A percentile compares a stretch with the other conserved stretches of the same genome.
phyloP scores from a whole-genome alignment of 2,888 invertebrate species.

The Spodoptera picta region DNA sequence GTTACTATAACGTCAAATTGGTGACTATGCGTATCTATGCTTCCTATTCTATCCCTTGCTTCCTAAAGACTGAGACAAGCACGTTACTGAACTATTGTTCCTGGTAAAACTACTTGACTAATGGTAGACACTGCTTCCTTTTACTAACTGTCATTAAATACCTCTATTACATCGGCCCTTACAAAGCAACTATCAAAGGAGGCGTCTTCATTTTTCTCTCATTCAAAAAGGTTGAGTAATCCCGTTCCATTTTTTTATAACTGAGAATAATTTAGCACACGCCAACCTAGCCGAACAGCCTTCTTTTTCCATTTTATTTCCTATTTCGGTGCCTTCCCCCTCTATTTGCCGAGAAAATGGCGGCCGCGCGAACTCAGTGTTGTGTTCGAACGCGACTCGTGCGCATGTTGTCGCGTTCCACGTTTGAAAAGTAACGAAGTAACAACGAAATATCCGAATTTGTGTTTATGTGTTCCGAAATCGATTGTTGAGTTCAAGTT shows the following conservation, averaged over 20 bases:
- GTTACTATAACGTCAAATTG: no score
- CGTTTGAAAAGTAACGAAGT: slow-evolving; percentile 60
- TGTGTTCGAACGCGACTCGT: slow-evolving; percentile 76
- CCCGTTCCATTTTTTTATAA: slow-evolving; percentile 49
- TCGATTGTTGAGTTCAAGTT: slow-evolving; percentile 34
- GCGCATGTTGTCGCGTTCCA: slow-evolving; percentile 71
- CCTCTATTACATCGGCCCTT: background rate
- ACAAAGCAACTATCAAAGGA: slow-evolving; percentile 10
- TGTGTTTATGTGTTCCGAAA: slow-evolving; percentile 51
- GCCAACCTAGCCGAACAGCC: slow-evolving; percentile 64
- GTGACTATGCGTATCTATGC: no score
- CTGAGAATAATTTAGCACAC: slow-evolving; percentile 45
- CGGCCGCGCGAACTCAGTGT: slow-evolving; percentile 74
- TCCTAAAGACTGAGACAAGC: no score
- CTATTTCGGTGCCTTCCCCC: slow-evolving; percentile 78
- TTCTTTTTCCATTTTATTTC: slow-evolving; percentile 78
- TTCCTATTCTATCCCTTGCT: no score
- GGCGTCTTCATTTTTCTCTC: slow-evolving; percentile 37
- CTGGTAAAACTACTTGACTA: background rate
- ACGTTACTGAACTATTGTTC: no score
- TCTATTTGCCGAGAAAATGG: slow-evolving; percentile 80
- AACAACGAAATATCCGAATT: slow-evolving; percentile 60
- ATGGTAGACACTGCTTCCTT: background rate
- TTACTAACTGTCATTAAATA: slow-evolving; percentile 34
- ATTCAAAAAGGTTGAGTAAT: slow-evolving; percentile 33